Evolutionary conservation across 2,888 invertebrate species (phyloP), one percentile per base, ranked within the genome.

Genomic region (Oxycera nigricornis): DNA sequence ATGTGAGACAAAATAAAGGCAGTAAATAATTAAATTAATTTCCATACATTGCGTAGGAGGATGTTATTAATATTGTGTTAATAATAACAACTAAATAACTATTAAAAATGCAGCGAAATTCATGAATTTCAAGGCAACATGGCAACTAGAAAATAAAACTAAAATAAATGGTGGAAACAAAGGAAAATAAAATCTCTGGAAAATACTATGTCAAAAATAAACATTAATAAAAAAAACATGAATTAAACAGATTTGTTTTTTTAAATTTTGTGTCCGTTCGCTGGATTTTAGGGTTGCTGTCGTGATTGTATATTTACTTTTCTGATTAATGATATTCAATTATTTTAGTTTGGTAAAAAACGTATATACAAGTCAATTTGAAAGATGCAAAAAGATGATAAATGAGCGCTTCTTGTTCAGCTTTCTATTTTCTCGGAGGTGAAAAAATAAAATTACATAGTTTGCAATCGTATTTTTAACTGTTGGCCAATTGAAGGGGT

Each of bases 201-300:
- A 67, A 22, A 22, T 67, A 67, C 22, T 67, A 67, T 67, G 65
- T 67, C 65, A 41, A 41, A 59, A 46, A 30, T 67, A 67, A 24
- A 67, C 41, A 67, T 24, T 67, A 67, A 41, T 67, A 41, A 39
- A 67, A 62, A 67, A 67, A 41, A 31, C 9, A 26, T 41, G 22
- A 67, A 67, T 62, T 46, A 46, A 46, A 46, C 11, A 46, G 11
- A 46, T 46, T 46, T 7, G n/a, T n/a, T n/a, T n/a, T n/a, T n/a
- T n/a, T n/a, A n/a, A n/a, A n/a, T n/a, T n/a, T n/a, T n/a, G n/a
- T n/a, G n/a, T n/a, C n/a, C n/a, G n/a, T n/a, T n/a, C n/a, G n/a
- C n/a, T n/a, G n/a, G n/a, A n/a, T n/a, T n/a, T n/a, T n/a, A n/a
- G n/a, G n/a, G n/a, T n/a, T n/a, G n/a, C n/a, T n/a, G n/a, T n/a